Percentiles rank a stretch among this genome's conserved stretches.
These are phyloP conservation scores for Montipora cactus DNA, from an alignment of 64 coral and sea anemone genomes.

Conservation along the genomic window DNA sequence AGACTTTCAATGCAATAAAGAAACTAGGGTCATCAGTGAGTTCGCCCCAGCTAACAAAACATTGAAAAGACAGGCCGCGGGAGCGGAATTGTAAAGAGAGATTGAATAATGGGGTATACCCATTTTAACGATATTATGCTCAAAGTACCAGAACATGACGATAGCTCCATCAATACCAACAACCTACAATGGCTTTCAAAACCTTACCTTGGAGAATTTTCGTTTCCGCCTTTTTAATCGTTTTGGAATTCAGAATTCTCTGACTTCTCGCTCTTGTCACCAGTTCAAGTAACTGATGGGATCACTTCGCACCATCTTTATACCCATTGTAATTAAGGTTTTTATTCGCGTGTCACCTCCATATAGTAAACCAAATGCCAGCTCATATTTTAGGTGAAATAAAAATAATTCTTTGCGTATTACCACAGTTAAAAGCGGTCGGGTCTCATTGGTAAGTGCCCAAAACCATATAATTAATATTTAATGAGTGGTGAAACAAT, in stretches of 20 bases:
- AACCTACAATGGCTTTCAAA: neutral
- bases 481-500: conserved; percentile 27
- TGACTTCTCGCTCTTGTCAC: neutral
- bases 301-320: neutral
- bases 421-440: conserved; percentile 2
- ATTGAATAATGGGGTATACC: neutral
- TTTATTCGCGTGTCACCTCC: neutral
- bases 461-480: conserved; percentile 28
- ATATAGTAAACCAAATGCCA: conserved; percentile 6
- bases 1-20: neutral
- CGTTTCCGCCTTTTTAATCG: neutral
- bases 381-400: neutral
- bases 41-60: neutral
- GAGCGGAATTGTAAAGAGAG: neutral
- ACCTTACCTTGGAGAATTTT: neutral
- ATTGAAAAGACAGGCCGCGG: neutral
- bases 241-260: neutral
- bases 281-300: neutral
- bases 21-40: neutral
- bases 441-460: neutral
- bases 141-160: neutral
- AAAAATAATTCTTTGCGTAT: neutral
- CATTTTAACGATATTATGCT: neutral
- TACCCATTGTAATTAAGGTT: conserved; percentile 2
- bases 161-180: too few species aligned